Base-by-base conservation (phyloP, 2,888 invertebrate species). In the Pecten maximus region DNA sequence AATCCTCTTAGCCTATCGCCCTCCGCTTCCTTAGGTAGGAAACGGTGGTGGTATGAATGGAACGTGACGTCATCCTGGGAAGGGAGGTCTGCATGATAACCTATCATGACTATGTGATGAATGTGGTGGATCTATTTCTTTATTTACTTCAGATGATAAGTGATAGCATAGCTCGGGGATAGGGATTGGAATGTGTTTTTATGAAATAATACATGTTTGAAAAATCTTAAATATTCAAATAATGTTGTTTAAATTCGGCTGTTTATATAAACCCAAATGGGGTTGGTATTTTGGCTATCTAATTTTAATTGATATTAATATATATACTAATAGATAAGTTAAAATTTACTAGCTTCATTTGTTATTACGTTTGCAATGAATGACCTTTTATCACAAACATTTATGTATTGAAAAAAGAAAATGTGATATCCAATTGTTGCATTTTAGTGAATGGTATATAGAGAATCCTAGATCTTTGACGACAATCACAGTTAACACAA, bases 1-100 rank as follows among this genome's bases (percentile, higher is more conserved):
- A 3, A 35, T 74, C 74, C 35, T 28, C 74, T 74, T 74, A 74
- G 74, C 74, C 74, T 74, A 35, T 74, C 74, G 74, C 74, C 74
- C 74, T 74, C 16, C 8, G 74, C 74, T 74, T 74, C 74, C 74
- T 74, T 28, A 74, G 74, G 4, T 74, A 74, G 74, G 74, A 74
- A 74, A 28, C 74, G 8, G 35, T 74, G 74, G 35, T 74, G 28
- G 35, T 74, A 74, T 74, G 74, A 74, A 74, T 74, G 74, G 35
- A 74, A 28, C 74, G 74, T 74, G 74, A 74, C 35, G 74, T 74
- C 74, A 74, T 1, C 35, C 0, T 35, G 28, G 74, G 74, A 74
- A 74, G 74, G 28, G 35, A 35, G 10, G 28, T 74, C 28, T 74
- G 28, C 12, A 74, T 74, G 74, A 74, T 74, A 8, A 28, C 19